These are phyloP conservation scores for Malacoraja senta DNA, from an alignment of 2,797 vertebrate genomes.

Conservation along the genomic window DNA sequence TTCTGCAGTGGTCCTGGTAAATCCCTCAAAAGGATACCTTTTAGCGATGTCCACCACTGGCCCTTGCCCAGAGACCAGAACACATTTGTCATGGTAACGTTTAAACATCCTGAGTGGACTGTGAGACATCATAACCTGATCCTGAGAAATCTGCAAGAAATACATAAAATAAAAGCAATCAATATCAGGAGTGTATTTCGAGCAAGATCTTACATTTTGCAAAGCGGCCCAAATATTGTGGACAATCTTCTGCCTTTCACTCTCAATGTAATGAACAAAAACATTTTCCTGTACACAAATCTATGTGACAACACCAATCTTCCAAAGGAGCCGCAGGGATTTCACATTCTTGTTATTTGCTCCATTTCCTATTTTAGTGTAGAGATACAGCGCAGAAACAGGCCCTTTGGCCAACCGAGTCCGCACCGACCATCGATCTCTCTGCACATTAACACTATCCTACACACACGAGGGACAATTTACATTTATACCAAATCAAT, in stretches of 20 bases:
- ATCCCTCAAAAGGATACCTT: constrained; percentile 66
- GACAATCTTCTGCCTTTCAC: neutral
- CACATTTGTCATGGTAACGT: constrained; percentile 71
- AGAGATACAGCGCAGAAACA: too few species aligned
- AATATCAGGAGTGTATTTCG: neutral
- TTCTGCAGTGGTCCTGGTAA: neutral
- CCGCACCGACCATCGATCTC: too few species aligned
- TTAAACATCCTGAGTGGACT: constrained; percentile 74
- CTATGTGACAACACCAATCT: neutral
- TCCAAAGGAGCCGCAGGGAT: neutral
- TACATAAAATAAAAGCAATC: constrained; percentile 34
- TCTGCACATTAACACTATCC: too few species aligned
- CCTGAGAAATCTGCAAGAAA: constrained; percentile 63
- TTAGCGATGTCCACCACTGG: constrained; percentile 73
- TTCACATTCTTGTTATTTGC: neutral
- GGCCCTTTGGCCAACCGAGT: too few species aligned
- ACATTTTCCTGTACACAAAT: neutral
- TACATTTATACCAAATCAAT: too few species aligned
- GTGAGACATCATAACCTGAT: constrained; percentile 81
- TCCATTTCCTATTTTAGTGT: neutral
- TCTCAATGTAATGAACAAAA: neutral
- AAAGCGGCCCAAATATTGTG: neutral
- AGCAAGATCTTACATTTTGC: neutral
- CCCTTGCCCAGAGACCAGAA: constrained; percentile 81
- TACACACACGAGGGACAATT: too few species aligned